These are phyloP conservation scores for Pantherophis guttatus DNA, from an alignment of 2,113 vertebrate species.

Conservation along the genomic window DNA sequence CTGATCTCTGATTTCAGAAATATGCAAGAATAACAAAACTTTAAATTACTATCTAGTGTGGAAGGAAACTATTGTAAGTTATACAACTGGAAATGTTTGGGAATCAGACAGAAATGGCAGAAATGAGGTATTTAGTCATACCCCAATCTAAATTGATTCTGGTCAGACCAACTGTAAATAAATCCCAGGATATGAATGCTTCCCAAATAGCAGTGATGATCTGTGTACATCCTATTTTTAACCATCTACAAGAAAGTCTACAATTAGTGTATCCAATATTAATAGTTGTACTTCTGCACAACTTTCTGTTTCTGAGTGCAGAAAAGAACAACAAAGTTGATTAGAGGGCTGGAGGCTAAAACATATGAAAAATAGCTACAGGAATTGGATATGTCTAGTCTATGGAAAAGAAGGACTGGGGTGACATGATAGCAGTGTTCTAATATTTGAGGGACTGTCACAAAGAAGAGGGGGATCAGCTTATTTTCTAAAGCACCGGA, in stretches of 20 bases:
- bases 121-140: neutral
- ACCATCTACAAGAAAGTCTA: neutral
- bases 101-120: neutral
- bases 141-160: neutral
- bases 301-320: too few species aligned
- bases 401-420: too few species aligned
- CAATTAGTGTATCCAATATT: neutral
- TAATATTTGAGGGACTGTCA: too few species aligned
- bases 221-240: neutral
- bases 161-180: neutral
- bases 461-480: too few species aligned
- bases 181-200: neutral
- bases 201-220: neutral
- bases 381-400: too few species aligned
- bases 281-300: neutral
- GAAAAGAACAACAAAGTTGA: too few species aligned
- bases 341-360: too few species aligned
- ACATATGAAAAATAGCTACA: too few species aligned
- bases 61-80: neutral
- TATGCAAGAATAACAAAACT: neutral
- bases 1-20: neutral
- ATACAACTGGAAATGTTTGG: neutral
- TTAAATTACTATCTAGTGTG: neutral
- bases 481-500: too few species aligned
- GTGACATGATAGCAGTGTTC: too few species aligned